Evolutionary conservation across 2,888 invertebrate species (phyloP).

Genomic region (Platycheirus albimanus): DNA sequence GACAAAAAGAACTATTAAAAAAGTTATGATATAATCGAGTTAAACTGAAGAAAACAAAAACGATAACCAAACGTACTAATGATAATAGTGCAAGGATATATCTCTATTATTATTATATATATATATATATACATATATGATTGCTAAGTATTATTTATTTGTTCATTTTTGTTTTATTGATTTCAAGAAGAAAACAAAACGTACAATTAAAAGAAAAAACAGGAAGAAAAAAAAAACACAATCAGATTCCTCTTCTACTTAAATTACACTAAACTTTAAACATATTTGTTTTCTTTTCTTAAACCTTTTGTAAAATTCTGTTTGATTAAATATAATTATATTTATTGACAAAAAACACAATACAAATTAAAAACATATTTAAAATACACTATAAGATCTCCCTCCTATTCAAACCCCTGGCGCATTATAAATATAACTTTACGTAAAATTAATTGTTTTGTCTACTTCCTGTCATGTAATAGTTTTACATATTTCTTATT

Average conservation of each 20-base stretch:
- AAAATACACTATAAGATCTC: constrained; percentile 1
- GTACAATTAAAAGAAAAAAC: constrained; percentile 16
- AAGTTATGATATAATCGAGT: constrained; percentile 38
- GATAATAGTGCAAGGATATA: constrained; percentile 72
- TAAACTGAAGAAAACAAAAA: constrained; percentile 30
- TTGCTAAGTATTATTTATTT: constrained; percentile 73
- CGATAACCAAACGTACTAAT: constrained; percentile 71
- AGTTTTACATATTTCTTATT: neutral
- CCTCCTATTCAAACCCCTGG: no score
- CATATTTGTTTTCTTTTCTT: neutral
- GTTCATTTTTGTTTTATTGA: constrained; percentile 49
- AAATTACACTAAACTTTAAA: no score
- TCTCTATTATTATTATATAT: constrained; percentile 54
- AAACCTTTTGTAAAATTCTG: constrained; percentile 26
- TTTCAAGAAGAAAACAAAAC: constrained; percentile 31
- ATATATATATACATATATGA: constrained; percentile 58
- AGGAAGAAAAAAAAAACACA: constrained; percentile 18
- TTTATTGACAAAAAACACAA: constrained; percentile 19
- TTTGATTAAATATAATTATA: constrained; percentile 30
- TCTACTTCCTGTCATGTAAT: neutral
- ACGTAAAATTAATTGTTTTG: neutral
- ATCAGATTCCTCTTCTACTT: constrained; percentile 19
- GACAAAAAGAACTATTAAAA: constrained; percentile 13
- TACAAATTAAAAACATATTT: neutral
- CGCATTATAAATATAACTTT: no score